Percentiles rank a stretch among this genome's conserved stretches.
Evolutionary conservation across 2,888 invertebrate genomes (phyloP).

Genomic region (Cistogaster globosa): DNA sequence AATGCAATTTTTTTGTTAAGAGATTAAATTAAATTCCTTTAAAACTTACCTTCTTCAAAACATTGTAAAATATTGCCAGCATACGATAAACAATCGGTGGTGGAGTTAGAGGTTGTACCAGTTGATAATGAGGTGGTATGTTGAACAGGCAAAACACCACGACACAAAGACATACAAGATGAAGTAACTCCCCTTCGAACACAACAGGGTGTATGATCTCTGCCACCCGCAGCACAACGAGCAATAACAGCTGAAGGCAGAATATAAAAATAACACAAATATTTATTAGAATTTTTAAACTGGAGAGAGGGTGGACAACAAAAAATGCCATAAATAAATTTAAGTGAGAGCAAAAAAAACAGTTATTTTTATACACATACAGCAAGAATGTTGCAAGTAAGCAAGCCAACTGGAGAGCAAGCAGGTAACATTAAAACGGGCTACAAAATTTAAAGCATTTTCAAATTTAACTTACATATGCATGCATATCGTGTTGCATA

Average conservation of each 20-base stretch:
- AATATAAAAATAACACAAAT: slow-evolving; percentile 12
- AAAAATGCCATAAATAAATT: slow-evolving; percentile 23
- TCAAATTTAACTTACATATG: slow-evolving; percentile 29
- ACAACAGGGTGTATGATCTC: slow-evolving; percentile 90
- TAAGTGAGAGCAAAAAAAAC: slow-evolving; percentile 1
- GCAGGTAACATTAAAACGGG: slow-evolving; percentile 8
- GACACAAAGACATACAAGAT: slow-evolving; percentile 88
- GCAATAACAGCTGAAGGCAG: slow-evolving; percentile 79
- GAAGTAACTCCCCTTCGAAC: slow-evolving; percentile 88
- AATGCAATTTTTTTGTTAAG: no score
- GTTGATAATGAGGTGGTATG: slow-evolving; percentile 81
- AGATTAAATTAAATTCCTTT: slow-evolving; percentile 45
- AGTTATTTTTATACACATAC: slow-evolving; percentile 45
- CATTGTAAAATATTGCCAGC: slow-evolving; percentile 93
- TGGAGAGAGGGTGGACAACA: neutral
- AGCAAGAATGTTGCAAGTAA: slow-evolving; percentile 44
- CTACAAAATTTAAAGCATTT: slow-evolving; percentile 24
- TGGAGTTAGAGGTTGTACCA: slow-evolving; percentile 70
- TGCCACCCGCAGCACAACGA: slow-evolving; percentile 86
- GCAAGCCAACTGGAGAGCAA: neutral
- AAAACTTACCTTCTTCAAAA: slow-evolving; percentile 89
- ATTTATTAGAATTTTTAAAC: slow-evolving; percentile 12
- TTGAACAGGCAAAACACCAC: slow-evolving; percentile 86
- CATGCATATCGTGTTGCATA: slow-evolving; percentile 70
- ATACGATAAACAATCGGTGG: slow-evolving; percentile 89